Base-by-base conservation (phyloP, 1,140 invertebrate genomes). In the Magallana ariakensis region DNA sequence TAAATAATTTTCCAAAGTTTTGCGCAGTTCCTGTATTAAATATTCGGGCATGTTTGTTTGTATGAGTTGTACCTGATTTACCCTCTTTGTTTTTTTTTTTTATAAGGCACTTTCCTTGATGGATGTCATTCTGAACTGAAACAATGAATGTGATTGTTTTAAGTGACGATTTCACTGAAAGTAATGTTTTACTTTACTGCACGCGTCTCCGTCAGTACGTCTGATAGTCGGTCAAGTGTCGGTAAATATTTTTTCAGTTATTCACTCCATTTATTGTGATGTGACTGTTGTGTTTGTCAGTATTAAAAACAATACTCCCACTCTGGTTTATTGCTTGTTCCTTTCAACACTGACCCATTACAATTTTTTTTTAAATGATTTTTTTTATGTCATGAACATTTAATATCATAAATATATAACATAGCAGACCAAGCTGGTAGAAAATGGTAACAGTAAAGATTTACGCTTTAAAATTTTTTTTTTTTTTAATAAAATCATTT, bases 1-100 rank as follows among this genome's bases (percentile, higher is more conserved):
- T 70, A 70, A 70, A 70, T 70, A 70, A 70, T 70, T 22, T 70
- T 70, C 22, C 33, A 33, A 70, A 70, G 66, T 70, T 70, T 19
- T 70, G 66, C 66, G 66, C 66, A 70, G 66, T 70, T 70, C 66
- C 22, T 26, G 33, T 13, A 70, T 70, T 33, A 70, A 70, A 70
- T 70, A 70, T 70, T 70, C 66, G 15, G 11, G 22, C 66, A 11
- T 70, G 66, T 70, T 70, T 70, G 13, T 70, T 26, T 70, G 66
- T 70, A 26, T 26, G 33, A 33, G 33, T 33, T 33, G 33, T 33
- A 33, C 33, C 33, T 26, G 9, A 26, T 33, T 70, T 70, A 26
- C 19, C 66, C 66, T 70, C 1, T 33, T 33, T 70, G 7, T n/a
- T 70, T 70, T 70, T 70, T 9, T 70, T 0, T n/a, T 22, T 26